These are phyloP conservation scores for Thymelicus lineola DNA, from an alignment of 2,888 invertebrate species.

Conservation along the genomic window DNA sequence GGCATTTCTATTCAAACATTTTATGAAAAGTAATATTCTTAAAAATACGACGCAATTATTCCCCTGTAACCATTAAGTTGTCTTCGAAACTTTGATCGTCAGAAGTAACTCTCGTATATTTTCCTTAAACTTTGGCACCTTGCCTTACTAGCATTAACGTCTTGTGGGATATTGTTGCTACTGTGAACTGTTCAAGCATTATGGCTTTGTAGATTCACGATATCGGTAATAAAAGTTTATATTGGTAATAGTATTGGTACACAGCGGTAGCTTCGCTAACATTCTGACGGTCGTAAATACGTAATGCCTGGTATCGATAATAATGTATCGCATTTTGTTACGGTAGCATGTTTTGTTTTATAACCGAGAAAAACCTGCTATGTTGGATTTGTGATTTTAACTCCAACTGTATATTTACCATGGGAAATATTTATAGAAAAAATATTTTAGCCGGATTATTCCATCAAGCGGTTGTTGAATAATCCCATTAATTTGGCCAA, in stretches of 20 bases:
- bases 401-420: background rate
- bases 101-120: conserved; percentile 45
- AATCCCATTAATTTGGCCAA: no score
- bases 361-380: conserved; percentile 24
- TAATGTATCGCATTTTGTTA: conserved; percentile 52
- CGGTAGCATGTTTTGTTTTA: conserved; percentile 41
- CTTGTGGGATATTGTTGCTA: conserved; percentile 63
- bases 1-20: background rate
- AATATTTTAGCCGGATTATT: no score
- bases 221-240: conserved; percentile 76
- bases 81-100: conserved; percentile 36
- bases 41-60: conserved; percentile 1
- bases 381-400: conserved; percentile 18
- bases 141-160: conserved; percentile 60
- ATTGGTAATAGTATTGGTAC: conserved; percentile 70
- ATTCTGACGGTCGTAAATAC: conserved; percentile 70
- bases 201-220: conserved; percentile 64
- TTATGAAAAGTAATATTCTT: conserved; percentile 3
- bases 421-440: no score
- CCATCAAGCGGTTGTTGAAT: no score
- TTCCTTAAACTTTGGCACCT: conserved; percentile 65
- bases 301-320: conserved; percentile 65
- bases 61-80: conserved; percentile 5
- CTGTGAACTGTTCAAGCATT: conserved; percentile 67
- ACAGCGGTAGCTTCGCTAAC: conserved; percentile 62